Percentiles rank a stretch among this genome's conserved stretches.
phyloP scores from a whole-genome alignment of 2,797 vertebrate genomes.

The Octomys mimax region DNA sequence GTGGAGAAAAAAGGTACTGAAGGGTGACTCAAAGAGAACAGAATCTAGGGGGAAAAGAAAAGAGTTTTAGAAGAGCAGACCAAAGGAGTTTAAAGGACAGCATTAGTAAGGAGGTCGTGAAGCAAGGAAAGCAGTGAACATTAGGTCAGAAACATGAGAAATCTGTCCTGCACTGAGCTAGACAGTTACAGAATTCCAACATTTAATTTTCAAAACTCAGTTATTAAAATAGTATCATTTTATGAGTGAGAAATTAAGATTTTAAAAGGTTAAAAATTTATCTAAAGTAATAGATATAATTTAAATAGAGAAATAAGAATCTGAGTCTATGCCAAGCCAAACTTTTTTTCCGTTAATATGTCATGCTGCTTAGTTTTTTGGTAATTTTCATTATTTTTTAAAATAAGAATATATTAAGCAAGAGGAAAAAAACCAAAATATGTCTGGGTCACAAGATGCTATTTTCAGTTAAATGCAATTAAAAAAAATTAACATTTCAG shows the following conservation, averaged over 20 bases:
- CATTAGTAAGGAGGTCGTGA: neutral
- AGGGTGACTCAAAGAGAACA: neutral
- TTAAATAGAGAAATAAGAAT: slow-evolving; percentile 41
- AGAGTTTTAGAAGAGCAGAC: neutral
- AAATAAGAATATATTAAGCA: neutral
- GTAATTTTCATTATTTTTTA: slow-evolving; percentile 13
- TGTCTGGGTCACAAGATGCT: slow-evolving; percentile 26
- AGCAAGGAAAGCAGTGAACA: neutral
- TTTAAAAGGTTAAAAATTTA: neutral
- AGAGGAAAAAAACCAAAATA: neutral
- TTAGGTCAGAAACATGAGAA: neutral
- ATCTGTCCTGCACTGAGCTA: neutral
- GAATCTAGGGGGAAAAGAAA: neutral
- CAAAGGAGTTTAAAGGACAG: slow-evolving; percentile 1
- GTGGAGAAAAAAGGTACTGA: too few relatives aligned
- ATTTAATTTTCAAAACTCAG: neutral
- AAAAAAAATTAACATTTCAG: neutral
- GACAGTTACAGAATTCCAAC: neutral
- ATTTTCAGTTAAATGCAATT: slow-evolving; percentile 11
- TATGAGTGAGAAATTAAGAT: slow-evolving; percentile 22
- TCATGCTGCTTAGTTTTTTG: neutral
- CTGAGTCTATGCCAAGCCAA: neutral
- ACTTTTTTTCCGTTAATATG: neutral
- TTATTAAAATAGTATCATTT: slow-evolving; percentile 33
- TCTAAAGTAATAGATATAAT: slow-evolving; percentile 9